phyloP scores from a whole-genome alignment of 2,797 vertebrate genomes.

The Aphelocoma californica region DNA sequence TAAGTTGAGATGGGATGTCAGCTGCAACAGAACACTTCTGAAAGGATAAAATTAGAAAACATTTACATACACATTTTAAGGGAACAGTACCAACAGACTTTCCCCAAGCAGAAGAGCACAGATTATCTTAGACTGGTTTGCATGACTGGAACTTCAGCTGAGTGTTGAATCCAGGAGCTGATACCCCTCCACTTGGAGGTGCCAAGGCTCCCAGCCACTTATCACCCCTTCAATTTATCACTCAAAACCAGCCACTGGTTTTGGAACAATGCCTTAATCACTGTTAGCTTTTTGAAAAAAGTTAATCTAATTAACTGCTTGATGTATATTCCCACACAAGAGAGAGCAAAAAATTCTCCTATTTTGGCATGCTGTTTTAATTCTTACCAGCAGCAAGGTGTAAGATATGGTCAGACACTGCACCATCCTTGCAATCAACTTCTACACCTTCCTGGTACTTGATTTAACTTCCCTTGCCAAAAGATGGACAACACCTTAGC shows the following conservation, averaged over 20 bases:
- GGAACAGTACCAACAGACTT: not conserved
- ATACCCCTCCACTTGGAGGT: not conserved
- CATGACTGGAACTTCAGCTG: not conserved
- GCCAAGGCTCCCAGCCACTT: not conserved
- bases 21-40: conserved; percentile 8
- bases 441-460: too few species aligned
- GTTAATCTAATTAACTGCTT: not conserved
- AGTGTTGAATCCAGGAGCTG: not conserved
- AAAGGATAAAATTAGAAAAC: not conserved
- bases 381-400: not conserved
- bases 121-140: not conserved
- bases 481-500: not conserved
- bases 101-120: not conserved
- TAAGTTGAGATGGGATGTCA: conserved; percentile 14
- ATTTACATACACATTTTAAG: not conserved
- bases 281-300: not conserved
- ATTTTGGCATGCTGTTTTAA: not conserved
- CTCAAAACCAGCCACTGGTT: not conserved
- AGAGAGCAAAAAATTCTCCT: not conserved
- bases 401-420: not conserved
- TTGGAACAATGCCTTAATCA: not conserved
- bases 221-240: not conserved
- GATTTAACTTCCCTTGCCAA: not conserved
- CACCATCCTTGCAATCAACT: not conserved
- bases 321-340: not conserved